Base-by-base conservation (phyloP, 2,113 vertebrate species). In the Lepidiolamprologus cunningtoni region DNA sequence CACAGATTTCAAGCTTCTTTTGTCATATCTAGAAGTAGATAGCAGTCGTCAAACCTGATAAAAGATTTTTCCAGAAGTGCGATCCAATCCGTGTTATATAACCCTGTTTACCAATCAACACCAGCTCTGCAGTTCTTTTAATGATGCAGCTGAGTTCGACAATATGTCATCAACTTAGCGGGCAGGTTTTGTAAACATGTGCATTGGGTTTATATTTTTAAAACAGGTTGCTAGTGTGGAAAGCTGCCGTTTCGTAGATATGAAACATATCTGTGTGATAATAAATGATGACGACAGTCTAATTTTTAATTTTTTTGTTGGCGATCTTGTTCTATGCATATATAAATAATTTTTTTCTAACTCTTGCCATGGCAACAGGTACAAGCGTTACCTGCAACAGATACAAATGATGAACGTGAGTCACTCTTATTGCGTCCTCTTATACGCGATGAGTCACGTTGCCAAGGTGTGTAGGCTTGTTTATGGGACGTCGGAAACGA, bases 391-490 rank as follows among this genome's bases (percentile, higher is more conserved):
- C 87, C 88, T 89, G 88, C 83, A 84, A 88, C 82, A 53, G 80
- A 79, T 31, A 23, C 57, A 85, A 88, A 81, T 42, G 83, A 92
- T 33, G 89, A 89, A 73, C 53, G 55, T 79, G 91, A 94, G 52
- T 93, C 93, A 89, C 57, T 87, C 13, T 68, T 68, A 40, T 89
- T 87, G 31, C 81, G 83, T 87, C 83, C 79, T 85, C 80, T 83
- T 21, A 80, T 79, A 31, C 16, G 47, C 5, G 73, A 88, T 91
- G 88, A 94, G 82, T 94, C 94, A 93, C 11, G 83, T 45, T 19
- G 90, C 53, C 76, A 26, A 88, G 91, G 89, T 87, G 90, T 90
- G 91, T 84, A 87, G 86, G 90, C 81, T 86, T 90, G 85, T 90
- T 90, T 80, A 58, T 86, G 61, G 90, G 80, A 81, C 7, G 79